Conservation (phyloP, 2,113 vertebrate genomes). For the Potamarius usumacintae region DNA sequence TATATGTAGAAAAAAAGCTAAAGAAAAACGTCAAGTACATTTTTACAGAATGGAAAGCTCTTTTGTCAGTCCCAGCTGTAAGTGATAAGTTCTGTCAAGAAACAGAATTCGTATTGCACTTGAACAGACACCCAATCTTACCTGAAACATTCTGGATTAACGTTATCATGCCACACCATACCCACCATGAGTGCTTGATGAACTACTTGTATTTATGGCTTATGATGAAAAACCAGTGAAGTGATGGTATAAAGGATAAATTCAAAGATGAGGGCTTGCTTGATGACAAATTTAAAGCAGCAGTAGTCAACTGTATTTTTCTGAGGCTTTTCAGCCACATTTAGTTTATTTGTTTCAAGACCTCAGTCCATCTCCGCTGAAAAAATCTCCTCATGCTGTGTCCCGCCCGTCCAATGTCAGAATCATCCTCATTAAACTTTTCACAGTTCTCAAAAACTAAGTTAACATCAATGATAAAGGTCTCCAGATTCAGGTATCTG, state of each 20-base stretch:
- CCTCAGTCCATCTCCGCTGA: conserved; percentile 87
- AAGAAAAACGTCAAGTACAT: conserved; percentile 59
- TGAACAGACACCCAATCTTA: conserved; percentile 70
- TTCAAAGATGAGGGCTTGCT: conserved; percentile 67
- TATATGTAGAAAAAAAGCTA: conserved; percentile 75
- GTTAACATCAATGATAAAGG: conserved; percentile 85
- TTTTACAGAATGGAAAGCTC: conserved; percentile 82
- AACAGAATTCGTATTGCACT: conserved; percentile 87
- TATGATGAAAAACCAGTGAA: conserved; percentile 10
- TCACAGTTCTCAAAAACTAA: conserved; percentile 94
- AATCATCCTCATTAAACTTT: conserved; percentile 90
- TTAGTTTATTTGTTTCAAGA: conserved; percentile 81
- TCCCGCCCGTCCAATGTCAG: conserved; percentile 87
- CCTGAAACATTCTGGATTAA: conserved; percentile 80
- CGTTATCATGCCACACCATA: conserved; percentile 78
- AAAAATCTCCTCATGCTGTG: conserved; percentile 89
- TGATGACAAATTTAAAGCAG: conserved; percentile 71
- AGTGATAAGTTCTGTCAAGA: conserved; percentile 66
- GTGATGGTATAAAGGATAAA: neutral
- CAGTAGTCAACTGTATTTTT: conserved; percentile 74
- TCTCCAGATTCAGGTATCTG: conserved; percentile 84
- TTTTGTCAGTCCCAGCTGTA: conserved; percentile 77
- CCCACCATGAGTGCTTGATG: conserved; percentile 9
- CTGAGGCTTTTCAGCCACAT: conserved; percentile 58
- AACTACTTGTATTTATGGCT: conserved; percentile 21